phyloP scores from a whole-genome alignment of 2,113 vertebrate species.

The Festucalex cinctus region DNA sequence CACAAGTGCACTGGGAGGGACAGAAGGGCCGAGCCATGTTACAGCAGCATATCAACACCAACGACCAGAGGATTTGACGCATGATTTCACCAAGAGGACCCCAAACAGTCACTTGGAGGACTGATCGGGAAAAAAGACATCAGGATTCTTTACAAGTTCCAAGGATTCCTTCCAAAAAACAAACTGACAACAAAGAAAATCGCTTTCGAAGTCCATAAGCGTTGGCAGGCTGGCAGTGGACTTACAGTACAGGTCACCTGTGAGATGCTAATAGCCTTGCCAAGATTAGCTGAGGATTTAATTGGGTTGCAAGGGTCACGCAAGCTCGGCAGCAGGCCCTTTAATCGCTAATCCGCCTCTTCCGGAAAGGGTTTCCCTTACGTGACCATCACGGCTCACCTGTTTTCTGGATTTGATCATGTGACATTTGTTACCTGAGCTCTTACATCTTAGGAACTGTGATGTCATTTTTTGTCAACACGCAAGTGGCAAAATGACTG shows the following conservation, averaged over 20 bases:
- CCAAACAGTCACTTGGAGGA: slow-evolving; percentile 45
- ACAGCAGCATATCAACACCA: slow-evolving; percentile 73
- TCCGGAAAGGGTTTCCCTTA: slow-evolving; percentile 30
- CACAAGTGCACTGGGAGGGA: slow-evolving; percentile 91
- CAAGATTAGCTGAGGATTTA: slow-evolving; percentile 71
- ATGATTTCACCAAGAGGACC: slow-evolving; percentile 67
- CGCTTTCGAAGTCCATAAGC: slow-evolving; percentile 36
- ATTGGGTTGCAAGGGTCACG: slow-evolving; percentile 52
- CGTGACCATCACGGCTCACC: not conserved
- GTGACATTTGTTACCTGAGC: no score
- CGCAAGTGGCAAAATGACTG: no score
- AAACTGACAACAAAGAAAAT: slow-evolving; percentile 25
- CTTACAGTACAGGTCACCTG: slow-evolving; percentile 58
- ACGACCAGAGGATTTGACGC: slow-evolving; percentile 70
- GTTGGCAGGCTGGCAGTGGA: slow-evolving; percentile 22
- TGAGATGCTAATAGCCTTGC: slow-evolving; percentile 22
- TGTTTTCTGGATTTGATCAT: no score
- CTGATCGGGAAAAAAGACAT: slow-evolving; percentile 44
- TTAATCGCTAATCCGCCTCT: slow-evolving; percentile 46
- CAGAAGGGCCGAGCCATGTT: slow-evolving; percentile 73
- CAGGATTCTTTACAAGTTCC: slow-evolving; percentile 21
- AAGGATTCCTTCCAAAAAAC: slow-evolving; percentile 18
- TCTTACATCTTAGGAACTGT: no score
- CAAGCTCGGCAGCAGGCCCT: slow-evolving; percentile 19
- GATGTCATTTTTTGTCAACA: no score